phyloP scores from a whole-genome alignment of 2,113 vertebrate species.

The Hemibagrus wyckioides region DNA sequence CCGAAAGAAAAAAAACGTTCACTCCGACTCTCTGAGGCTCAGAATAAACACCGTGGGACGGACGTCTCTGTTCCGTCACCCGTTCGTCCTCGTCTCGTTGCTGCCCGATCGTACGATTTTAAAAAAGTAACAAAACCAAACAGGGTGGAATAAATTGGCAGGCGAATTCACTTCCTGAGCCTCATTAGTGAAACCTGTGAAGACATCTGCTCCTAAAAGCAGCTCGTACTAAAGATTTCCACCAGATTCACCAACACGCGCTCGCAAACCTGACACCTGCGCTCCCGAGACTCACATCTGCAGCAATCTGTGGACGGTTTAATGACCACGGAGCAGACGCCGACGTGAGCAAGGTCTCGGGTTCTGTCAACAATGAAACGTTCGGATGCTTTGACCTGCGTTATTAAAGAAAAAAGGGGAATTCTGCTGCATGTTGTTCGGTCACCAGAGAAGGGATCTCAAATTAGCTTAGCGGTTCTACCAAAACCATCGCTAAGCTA shows the following conservation, averaged over 20 bases:
- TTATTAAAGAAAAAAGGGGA: background rate
- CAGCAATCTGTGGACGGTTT: background rate
- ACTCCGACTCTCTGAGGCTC: background rate
- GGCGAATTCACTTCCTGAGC: background rate
- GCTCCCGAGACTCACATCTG: background rate
- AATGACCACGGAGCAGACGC: background rate
- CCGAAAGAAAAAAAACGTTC: background rate
- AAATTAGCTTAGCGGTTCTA: background rate
- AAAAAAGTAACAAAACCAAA: constrained; percentile 18
- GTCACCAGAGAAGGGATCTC: background rate
- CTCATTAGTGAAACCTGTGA: constrained; percentile 34
- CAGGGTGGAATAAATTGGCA: constrained; percentile 18
- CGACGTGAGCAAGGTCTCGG: background rate
- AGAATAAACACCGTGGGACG: constrained; percentile 5
- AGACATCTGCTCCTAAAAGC: constrained; percentile 27
- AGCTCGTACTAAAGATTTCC: constrained; percentile 12
- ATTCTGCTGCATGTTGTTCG: background rate
- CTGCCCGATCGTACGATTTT: background rate
- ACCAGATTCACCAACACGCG: background rate
- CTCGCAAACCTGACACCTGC: constrained; percentile 6
- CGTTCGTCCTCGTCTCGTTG: background rate
- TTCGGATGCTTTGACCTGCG: background rate
- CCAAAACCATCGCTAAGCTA: background rate
- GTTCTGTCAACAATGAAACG: background rate
- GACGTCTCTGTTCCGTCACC: constrained; percentile 10